phyloP scores from a whole-genome alignment of 2,888 invertebrate species.

The Peribatodes rhomboidaria region DNA sequence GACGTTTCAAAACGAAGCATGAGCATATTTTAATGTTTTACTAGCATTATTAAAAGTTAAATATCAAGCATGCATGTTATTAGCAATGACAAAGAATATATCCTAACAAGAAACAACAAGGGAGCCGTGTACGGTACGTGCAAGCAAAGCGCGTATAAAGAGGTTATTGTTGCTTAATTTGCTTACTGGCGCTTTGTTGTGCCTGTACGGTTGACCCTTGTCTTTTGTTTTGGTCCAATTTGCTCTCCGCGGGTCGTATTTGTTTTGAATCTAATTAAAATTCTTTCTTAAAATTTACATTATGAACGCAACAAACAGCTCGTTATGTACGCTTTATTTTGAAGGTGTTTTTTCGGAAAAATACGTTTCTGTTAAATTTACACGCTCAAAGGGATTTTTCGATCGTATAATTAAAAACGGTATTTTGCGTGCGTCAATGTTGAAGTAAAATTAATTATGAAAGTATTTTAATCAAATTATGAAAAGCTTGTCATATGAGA shows the following conservation, averaged over 20 bases:
- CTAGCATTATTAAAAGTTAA: too few relatives aligned
- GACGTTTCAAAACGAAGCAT: too few relatives aligned
- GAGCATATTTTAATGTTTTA: too few relatives aligned
- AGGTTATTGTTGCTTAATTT: constrained; percentile 19
- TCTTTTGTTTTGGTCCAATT: constrained; percentile 71
- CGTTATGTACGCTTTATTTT: constrained; percentile 49
- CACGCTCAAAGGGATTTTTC: constrained; percentile 26
- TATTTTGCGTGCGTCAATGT: background rate
- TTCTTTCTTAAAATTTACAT: constrained; percentile 63
- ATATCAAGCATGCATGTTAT: too few relatives aligned
- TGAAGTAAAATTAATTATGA: constrained; percentile 4
- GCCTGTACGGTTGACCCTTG: constrained; percentile 64
- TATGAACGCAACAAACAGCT: constrained; percentile 57
- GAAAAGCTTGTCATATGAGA: background rate
- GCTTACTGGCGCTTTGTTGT: constrained; percentile 19
- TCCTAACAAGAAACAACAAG: background rate
- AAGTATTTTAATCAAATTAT: constrained; percentile 14
- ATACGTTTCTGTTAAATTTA: constrained; percentile 47
- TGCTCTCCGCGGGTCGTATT: constrained; percentile 62
- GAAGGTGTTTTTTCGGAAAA: constrained; percentile 50
- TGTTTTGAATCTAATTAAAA: constrained; percentile 72
- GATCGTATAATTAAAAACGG: constrained; percentile 25
- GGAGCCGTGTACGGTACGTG: background rate
- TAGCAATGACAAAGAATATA: background rate
- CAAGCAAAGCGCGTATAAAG: constrained; percentile 5